Percentiles rank a stretch among this genome's conserved stretches.
phyloP scores from a whole-genome alignment of 2,797 vertebrate species.

The Hemitrygon akajei region DNA sequence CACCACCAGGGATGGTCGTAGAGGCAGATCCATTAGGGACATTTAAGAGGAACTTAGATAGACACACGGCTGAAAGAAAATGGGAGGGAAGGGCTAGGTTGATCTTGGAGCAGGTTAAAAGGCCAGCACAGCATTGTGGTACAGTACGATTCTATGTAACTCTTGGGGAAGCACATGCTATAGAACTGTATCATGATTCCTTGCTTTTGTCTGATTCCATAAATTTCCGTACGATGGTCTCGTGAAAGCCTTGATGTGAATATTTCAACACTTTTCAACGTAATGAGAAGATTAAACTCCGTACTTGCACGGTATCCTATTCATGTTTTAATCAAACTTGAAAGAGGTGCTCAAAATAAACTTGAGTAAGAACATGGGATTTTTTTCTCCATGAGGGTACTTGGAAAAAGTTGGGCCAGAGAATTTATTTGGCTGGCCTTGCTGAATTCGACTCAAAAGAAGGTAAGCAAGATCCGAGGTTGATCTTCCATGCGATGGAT shows the following conservation, averaged over 20 bases:
- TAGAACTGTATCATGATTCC: background rate
- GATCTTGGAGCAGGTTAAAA: no score
- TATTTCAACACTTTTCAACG: background rate
- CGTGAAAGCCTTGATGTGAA: background rate
- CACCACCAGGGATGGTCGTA: no score
- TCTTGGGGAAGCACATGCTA: background rate
- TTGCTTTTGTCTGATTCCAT: background rate
- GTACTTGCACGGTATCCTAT: background rate
- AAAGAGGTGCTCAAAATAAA: background rate
- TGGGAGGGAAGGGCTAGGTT: no score
- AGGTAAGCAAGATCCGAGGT: background rate
- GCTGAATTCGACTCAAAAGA: background rate
- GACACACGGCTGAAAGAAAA: no score
- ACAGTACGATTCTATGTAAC: no score
- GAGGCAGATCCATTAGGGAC: no score
- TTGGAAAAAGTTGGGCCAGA: background rate
- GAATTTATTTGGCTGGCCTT: background rate
- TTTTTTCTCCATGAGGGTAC: background rate
- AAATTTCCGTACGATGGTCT: background rate
- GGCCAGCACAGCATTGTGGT: no score
- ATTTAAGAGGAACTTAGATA: no score
- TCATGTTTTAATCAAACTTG: background rate
- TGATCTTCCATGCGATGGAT: background rate
- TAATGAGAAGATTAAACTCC: background rate
- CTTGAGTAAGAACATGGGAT: background rate